Percentiles rank a stretch among this genome's conserved stretches.
These are phyloP conservation scores for Muscicapa adusta DNA, from an alignment of 2,113 vertebrate species.

Conservation along the genomic window DNA sequence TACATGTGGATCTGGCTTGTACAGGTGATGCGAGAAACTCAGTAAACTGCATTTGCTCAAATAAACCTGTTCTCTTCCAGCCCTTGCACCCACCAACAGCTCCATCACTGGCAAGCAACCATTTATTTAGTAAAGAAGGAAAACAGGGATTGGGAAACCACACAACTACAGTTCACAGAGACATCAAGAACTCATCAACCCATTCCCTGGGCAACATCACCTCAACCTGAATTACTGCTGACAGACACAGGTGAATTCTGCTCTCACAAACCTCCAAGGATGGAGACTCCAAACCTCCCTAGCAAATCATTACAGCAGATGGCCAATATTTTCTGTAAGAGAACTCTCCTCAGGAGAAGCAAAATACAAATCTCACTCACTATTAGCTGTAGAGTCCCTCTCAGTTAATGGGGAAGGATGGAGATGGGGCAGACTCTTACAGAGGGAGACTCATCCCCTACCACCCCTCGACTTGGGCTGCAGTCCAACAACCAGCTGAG, in stretches of 20 bases:
- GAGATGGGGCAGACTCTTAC: background rate
- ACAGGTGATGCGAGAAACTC: background rate
- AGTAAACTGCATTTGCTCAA: background rate
- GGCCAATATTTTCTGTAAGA: background rate
- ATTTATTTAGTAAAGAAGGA: background rate
- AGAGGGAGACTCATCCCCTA: background rate
- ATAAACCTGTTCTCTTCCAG: background rate
- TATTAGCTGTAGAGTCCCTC: background rate
- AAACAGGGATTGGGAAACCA: background rate
- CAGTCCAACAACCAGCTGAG: background rate
- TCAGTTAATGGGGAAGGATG: background rate
- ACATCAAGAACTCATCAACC: fast-evolving
- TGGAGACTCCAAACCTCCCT: background rate
- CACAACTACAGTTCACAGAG: background rate
- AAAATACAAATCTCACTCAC: background rate
- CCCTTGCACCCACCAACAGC: background rate
- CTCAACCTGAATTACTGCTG: background rate
- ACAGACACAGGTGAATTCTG: background rate
- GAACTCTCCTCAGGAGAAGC: background rate
- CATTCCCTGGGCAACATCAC: background rate
- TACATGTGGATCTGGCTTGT: background rate
- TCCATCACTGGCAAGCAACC: background rate
- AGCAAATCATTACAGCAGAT: background rate
- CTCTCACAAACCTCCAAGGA: background rate
- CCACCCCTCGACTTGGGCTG: background rate